Percentiles rank a stretch among this genome's conserved stretches.
Evolutionary conservation across 2,888 invertebrate species (phyloP).

Genomic region (Tortrix viridana): DNA sequence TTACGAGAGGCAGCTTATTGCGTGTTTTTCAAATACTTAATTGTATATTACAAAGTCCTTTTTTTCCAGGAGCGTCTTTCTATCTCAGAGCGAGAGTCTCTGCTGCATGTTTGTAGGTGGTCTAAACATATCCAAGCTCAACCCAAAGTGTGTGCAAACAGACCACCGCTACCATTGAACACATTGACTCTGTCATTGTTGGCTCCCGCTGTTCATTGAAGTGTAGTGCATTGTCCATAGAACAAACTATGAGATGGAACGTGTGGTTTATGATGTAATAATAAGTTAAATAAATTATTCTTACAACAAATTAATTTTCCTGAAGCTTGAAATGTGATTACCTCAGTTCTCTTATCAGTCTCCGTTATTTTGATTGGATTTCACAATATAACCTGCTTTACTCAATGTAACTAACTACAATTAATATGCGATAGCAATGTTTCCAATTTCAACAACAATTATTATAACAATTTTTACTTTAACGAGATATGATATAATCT

Average conservation of each 20-base stretch:
- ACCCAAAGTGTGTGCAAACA: conserved; percentile 79
- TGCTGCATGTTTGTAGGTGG: conserved; percentile 90
- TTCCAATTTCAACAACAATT: background rate
- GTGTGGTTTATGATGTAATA: background rate
- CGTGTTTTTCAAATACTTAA: too few species aligned
- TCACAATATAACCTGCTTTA: background rate
- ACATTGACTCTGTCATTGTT: conserved; percentile 62
- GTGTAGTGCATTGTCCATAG: background rate
- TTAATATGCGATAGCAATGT: background rate
- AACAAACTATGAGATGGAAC: background rate
- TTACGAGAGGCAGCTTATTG: too few species aligned
- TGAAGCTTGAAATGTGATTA: conserved; percentile 9
- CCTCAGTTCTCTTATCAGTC: conserved; percentile 14
- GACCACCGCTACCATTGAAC: conserved; percentile 61
- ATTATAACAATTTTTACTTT: background rate
- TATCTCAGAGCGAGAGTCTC: conserved; percentile 87
- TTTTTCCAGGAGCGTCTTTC: conserved; percentile 86
- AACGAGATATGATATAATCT: conserved; percentile 5
- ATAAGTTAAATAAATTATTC: conserved; percentile 1
- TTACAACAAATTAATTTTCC: conserved; percentile 2
- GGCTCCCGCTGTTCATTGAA: conserved; percentile 68
- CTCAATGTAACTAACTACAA: conserved; percentile 5
- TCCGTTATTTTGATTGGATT: background rate
- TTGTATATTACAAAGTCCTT: conserved; percentile 26
- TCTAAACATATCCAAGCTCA: conserved; percentile 90